Evolutionary conservation across 2,888 invertebrate genomes (phyloP), one percentile per base, ranked within the genome.

Genomic region (Anoncus sp.): DNA sequence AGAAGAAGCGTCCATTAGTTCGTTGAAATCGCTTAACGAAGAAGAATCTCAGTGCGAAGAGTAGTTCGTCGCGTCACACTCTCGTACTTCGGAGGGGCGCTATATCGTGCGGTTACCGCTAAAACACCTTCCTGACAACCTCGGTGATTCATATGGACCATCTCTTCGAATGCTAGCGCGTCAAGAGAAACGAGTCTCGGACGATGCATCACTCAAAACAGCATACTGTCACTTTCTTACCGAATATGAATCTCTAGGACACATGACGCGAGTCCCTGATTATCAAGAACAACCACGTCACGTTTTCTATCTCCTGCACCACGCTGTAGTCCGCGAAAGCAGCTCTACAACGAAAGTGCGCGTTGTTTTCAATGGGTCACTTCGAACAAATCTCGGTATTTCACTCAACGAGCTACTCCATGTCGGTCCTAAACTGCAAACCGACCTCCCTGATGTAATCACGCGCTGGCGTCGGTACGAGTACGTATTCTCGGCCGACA

Each of bases 281-380:
- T 3, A 6, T 4, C 31, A 31, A 31, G 31, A 7, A 3, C 31
- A 31, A 31, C 31, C 31, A 31, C 31, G 31, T 7, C 31, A 7
- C 7, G 31, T 31, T 31, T 31, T 31, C 7, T 31, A 31, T 31
- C 31, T 31, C 3, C 31, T 7, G 38, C 91, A 91, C 79, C 90
- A 89, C 69, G 83, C 85, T 0, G 88, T 91, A 0, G 55, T 87
- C 0, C 87, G 86, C 16, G 62, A 84, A 40, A 60, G 71, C 12
- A 88, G 86, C 63, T 79, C 84, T 12, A 88, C 88, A 0, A 88
- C 87, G 0, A 86, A 85, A 47, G 22, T 87, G 0, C 67, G 87
- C 3, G 87, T 89, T 0, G 89, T 89, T 1, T 89, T 88, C 70
- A 85, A 89, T 43, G 88, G 84, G 0, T 87, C 0, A 86, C 86